Evolutionary conservation across 1,140 invertebrate species (phyloP).

Genomic region (Drosophila athabasca): DNA sequence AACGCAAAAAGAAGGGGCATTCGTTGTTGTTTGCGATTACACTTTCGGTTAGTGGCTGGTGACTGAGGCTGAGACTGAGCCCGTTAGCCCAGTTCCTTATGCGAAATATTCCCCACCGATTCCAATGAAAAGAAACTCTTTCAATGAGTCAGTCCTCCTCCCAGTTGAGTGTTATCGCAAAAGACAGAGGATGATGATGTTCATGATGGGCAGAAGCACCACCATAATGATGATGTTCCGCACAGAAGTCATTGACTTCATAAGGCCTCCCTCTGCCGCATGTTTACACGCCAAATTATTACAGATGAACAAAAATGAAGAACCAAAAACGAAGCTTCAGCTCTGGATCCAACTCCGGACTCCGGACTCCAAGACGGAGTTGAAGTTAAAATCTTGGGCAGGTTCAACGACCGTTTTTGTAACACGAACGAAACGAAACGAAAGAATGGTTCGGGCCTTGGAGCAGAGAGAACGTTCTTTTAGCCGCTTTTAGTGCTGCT

Average conservation of each 20-base stretch:
- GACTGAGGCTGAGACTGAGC: constrained; percentile 27
- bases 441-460: constrained; percentile 37
- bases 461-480: constrained; percentile 44
- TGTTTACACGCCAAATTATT: constrained; percentile 81
- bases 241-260: constrained; percentile 76
- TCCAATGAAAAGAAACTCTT: constrained; percentile 79
- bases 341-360: constrained; percentile 7
- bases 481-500: constrained; percentile 10
- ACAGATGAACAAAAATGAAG: constrained; percentile 75
- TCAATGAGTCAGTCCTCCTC: constrained; percentile 34
- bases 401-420: constrained; percentile 80
- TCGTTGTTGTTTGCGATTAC: constrained; percentile 57
- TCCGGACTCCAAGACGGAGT: constrained; percentile 18
- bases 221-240: neutral
- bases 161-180: constrained; percentile 23
- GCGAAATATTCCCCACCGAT: constrained; percentile 55
- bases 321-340: constrained; percentile 8
- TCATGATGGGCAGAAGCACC: neutral
- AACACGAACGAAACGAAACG: constrained; percentile 50
- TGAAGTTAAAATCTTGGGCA: constrained; percentile 32
- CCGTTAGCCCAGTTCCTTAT: constrained; percentile 76
- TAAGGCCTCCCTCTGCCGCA: constrained; percentile 35
- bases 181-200: constrained; percentile 45
- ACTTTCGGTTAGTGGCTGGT: constrained; percentile 60
- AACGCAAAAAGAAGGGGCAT: constrained; percentile 32